Base-by-base conservation (phyloP, 2,113 vertebrate genomes). In the Todiramphus saurophagus region DNA sequence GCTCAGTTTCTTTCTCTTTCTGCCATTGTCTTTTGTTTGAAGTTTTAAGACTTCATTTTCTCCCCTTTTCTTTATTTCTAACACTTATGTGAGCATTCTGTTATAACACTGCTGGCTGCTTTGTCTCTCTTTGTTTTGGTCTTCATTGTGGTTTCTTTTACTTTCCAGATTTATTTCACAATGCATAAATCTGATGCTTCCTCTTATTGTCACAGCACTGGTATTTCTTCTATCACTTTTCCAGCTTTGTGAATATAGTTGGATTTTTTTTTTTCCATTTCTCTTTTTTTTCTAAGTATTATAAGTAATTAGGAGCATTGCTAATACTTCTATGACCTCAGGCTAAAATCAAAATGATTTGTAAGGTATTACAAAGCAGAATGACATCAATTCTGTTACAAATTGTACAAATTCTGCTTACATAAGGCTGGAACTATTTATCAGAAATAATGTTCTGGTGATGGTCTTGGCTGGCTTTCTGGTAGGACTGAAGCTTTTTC, bases 101-200 rank as follows among this genome's bases (percentile, higher is more conserved):
- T 77, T 94, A 17, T 59, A 87, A 67, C 44, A 55, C 12, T 19
- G 19, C 51, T 93, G 64, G 51, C 56, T 81, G 68, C 39, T 35
- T 82, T 89, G 35, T 67, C 31, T 93, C n/a, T 72, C 78, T 80
- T 92, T 78, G 33, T 31, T 89, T 95, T 93, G 86, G 48, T 89
- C 80, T 92, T 92, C 89, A 68, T 89, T 89, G 48, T 64, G 60
- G 21, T 64, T 81, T 89, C 75, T 93, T 84, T 87, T 87, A 37
- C 53, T 86, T 89, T 72, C 58, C 83, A 89, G 58, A 80, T 83
- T 86, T 81, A 67, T 90, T 96, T 94, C 76, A 93, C 73, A 87
- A 60, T 48, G 63, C 79, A 77, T 83, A 83, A 95, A 84, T 93
- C 66, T 81, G 87, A 83, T n/a, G 33, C 30, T 94, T 95, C 87